These are phyloP conservation scores for Leptinotarsa lineolata DNA, from an alignment of 1,140 invertebrate genomes.

Conservation along the genomic window DNA sequence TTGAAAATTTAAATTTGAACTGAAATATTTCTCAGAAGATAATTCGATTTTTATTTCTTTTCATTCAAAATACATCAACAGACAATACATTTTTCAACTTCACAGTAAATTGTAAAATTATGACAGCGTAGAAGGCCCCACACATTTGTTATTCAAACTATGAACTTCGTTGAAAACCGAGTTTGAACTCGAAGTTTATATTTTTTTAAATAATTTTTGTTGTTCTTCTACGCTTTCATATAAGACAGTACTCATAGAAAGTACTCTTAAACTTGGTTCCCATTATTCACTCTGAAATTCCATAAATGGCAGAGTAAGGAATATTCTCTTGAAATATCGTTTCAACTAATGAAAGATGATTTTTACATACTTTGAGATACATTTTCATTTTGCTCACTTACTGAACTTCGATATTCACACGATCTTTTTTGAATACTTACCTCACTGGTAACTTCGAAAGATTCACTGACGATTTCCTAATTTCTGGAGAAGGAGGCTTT, in stretches of 20 bases:
- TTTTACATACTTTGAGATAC: background rate
- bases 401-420: background rate
- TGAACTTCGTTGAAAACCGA: too few species aligned
- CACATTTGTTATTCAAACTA: too few species aligned
- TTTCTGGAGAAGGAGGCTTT: background rate
- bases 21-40: background rate
- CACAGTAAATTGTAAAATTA: too few species aligned
- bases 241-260: too few species aligned
- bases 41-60: background rate
- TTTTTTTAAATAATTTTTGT: too few species aligned
- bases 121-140: too few species aligned
- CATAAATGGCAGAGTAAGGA: background rate
- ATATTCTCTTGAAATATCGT: background rate
- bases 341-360: background rate
- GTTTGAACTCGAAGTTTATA: too few species aligned
- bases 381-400: too few species aligned
- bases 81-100: background rate
- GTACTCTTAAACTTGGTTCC: too few species aligned
- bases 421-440: background rate
- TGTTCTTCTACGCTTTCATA: too few species aligned
- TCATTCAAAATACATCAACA: background rate
- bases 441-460: constrained; percentile 21
- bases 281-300: background rate
- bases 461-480: background rate
- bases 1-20: background rate